Evolutionary conservation across 2,113 vertebrate species (phyloP).

Genomic region (Neotoma lepida): DNA sequence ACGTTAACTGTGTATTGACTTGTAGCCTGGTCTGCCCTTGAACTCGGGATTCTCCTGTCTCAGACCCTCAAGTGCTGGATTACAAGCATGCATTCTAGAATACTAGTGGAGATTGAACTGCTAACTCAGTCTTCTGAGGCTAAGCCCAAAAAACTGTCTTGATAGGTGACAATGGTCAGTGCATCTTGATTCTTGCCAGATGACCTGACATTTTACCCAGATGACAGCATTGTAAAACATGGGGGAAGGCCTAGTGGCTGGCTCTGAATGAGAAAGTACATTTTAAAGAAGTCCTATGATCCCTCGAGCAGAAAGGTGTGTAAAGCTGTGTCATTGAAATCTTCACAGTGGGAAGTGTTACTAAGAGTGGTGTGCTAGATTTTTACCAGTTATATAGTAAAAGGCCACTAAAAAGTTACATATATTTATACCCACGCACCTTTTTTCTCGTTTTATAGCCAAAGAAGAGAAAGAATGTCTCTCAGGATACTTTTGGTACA

Average conservation of each 20-base stretch:
- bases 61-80: too few species aligned
- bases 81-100: neutral
- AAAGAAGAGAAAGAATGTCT: slow-evolving; percentile 98
- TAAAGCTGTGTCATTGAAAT: neutral
- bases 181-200: neutral
- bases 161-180: neutral
- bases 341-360: neutral
- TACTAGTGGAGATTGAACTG: slow-evolving; percentile 5
- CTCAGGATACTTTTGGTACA: slow-evolving; percentile 93
- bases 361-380: neutral
- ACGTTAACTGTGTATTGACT: neutral
- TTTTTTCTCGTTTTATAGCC: slow-evolving; percentile 85
- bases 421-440: neutral
- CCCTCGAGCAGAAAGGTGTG: neutral
- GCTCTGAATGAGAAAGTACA: neutral
- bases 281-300: neutral
- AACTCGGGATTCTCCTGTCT: neutral
- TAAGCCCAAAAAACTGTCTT: slow-evolving; percentile 21
- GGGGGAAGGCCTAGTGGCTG: neutral
- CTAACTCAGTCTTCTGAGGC: neutral
- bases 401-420: neutral
- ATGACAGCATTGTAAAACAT: neutral
- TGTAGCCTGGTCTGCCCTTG: neutral
- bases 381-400: neutral
- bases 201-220: neutral